phyloP scores from a whole-genome alignment of 2,888 invertebrate genomes.

The Mesopsocus fuscifrons region DNA sequence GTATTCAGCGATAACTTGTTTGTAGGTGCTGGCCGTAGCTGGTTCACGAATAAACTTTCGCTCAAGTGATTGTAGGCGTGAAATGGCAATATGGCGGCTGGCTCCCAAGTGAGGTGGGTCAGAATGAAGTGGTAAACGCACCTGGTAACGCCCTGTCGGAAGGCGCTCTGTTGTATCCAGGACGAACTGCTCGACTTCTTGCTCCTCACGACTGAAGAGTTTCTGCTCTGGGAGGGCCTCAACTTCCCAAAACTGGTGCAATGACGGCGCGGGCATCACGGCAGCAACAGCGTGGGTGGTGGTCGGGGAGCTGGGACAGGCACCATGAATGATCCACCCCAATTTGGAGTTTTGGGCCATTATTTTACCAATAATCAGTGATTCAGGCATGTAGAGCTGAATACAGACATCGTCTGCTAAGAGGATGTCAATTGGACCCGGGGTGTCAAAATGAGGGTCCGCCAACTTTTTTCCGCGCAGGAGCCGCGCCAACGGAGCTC shows the following conservation, averaged over 20 bases:
- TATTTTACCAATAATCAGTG: too few species aligned
- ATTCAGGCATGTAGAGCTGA: too few species aligned
- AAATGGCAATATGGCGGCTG: slow-evolving; percentile 11
- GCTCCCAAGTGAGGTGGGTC: slow-evolving; percentile 11
- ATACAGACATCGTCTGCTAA: too few species aligned
- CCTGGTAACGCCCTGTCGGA: slow-evolving; percentile 15
- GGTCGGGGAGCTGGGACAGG: too few species aligned
- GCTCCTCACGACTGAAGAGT: slow-evolving; percentile 10
- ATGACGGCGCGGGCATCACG: background rate
- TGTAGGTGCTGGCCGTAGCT: slow-evolving; percentile 10
- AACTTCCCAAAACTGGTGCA: slow-evolving; percentile 15
- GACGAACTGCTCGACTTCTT: slow-evolving; percentile 14
- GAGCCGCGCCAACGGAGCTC: too few species aligned
- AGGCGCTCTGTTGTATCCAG: slow-evolving; percentile 10
- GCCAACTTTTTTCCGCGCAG: too few species aligned
- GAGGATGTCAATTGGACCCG: too few species aligned
- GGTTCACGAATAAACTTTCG: slow-evolving; percentile 12
- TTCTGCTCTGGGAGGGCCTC: slow-evolving; percentile 13
- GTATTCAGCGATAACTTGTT: slow-evolving; percentile 14
- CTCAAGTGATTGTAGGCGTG: slow-evolving; percentile 11
- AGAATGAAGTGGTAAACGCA: slow-evolving; percentile 14
- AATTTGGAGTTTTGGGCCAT: too few species aligned
- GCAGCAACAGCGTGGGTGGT: background rate
- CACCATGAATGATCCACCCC: too few species aligned
- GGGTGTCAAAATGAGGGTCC: too few species aligned